phyloP scores from a whole-genome alignment of 92 coral and sea anemone genomes.

The Phenganax marumi region DNA sequence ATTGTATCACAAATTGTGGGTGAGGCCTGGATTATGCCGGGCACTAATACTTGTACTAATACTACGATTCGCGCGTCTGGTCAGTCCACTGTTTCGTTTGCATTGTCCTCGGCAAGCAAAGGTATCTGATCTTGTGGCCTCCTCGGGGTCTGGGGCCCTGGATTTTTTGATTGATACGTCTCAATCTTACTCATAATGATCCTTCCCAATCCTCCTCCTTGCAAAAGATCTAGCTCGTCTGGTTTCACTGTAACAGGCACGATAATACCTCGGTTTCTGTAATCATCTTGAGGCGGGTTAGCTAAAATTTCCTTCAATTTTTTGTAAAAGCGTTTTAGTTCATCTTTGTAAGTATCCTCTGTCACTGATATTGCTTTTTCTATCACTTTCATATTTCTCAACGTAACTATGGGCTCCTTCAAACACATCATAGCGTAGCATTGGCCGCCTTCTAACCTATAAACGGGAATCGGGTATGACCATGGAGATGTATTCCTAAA shows the following conservation, averaged over 20 bases:
- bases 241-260: neutral
- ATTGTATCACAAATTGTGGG: no score
- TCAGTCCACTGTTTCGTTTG: no score
- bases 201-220: neutral
- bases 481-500: neutral
- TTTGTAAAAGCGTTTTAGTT: conserved; percentile 5
- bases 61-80: no score
- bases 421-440: neutral
- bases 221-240: neutral
- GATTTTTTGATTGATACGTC: no score
- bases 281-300: neutral
- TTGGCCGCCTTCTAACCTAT: neutral
- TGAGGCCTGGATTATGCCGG: no score
- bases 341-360: neutral
- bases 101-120: no score
- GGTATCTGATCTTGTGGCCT: no score
- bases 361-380: neutral
- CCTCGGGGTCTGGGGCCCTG: no score
- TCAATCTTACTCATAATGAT: neutral
- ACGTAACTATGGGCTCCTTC: neutral
- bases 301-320: neutral
- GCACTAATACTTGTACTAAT: no score
- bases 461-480: neutral
- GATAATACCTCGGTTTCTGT: neutral
- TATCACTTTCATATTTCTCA: neutral